phyloP scores from a whole-genome alignment of 2,113 vertebrate genomes.

The Morone saxatilis region DNA sequence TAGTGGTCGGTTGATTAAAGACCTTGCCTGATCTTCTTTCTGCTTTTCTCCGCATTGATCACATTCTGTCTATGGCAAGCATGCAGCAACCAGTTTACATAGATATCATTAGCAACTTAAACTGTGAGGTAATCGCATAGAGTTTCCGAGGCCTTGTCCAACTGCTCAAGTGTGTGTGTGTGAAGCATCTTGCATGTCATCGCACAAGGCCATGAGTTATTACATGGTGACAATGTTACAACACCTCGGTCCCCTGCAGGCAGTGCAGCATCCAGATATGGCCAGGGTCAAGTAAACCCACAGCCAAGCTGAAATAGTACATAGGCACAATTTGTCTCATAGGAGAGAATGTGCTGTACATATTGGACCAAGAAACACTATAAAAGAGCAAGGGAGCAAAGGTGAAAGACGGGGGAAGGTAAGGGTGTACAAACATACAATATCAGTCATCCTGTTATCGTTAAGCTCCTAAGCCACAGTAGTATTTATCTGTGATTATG shows the following conservation, averaged over 20 bases:
- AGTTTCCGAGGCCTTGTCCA: constrained; percentile 29
- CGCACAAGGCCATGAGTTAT: constrained; percentile 58
- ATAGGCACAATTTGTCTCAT: constrained; percentile 38
- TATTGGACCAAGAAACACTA: not conserved
- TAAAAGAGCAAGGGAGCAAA: not conserved
- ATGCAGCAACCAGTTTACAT: constrained; percentile 18
- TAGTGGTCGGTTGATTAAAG: constrained; percentile 54
- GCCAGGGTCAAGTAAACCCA: constrained; percentile 61
- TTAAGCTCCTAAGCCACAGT: too few relatives aligned
- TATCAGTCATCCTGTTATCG: not conserved
- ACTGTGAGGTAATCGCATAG: constrained; percentile 19
- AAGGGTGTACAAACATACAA: not conserved
- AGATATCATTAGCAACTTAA: constrained; percentile 52
- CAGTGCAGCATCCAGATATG: constrained; percentile 51
- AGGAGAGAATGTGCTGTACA: constrained; percentile 30
- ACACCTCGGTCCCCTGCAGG: constrained; percentile 37
- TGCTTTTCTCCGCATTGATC: constrained; percentile 26
- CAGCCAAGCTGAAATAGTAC: constrained; percentile 60
- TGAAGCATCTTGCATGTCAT: constrained; percentile 57
- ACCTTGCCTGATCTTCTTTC: constrained; percentile 29
- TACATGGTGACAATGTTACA: constrained; percentile 67
- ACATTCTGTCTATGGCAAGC: constrained; percentile 33
- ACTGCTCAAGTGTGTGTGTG: not conserved
- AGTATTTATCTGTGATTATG: not conserved
- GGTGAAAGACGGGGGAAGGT: too few relatives aligned